Base-by-base conservation (phyloP, 2,113 vertebrate genomes). In the Barbus barbus region DNA sequence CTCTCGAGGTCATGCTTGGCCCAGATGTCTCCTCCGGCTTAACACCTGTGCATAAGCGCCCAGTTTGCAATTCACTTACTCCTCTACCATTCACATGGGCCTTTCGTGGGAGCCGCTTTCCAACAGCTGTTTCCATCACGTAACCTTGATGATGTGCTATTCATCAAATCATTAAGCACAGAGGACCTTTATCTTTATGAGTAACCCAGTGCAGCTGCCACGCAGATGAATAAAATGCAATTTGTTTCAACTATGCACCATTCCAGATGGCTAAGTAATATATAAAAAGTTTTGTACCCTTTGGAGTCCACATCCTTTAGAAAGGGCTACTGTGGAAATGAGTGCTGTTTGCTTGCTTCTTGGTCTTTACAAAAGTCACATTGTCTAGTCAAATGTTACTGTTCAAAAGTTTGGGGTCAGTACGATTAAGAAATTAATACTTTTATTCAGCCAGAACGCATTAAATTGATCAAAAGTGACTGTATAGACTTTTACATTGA, bases 41-140 rank as follows among this genome's bases (percentile, higher is more conserved):
- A 76, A 82, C 80, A 79, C 80, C 75, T 79, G 80, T 63, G 80
- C 81, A 24, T 12, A 69, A 63, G 33, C 31, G 24, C 56, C 38
- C 44, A 60, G 71, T 56, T 69, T 13, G 22, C 51, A 53, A 28
- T 71, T 46, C 80, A 77, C 61, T 31, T 28, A 20, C 82, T 56
- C 58, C 75, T 74, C 28, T 71, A 53, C 46, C n/a, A 73, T 65
- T 74, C 31, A 11, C 58, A 41, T 53, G 71, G 67, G 46, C 24
- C 51, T 51, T 51, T 22, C 12, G 26, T 65, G 60, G 83, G 31
- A 61, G 44, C 58, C 22, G 93, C 3, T 20, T 74, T 74, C 51
- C 58, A 51, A 56, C 60, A 31, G 82, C 79, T 78, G 78, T 51
- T 86, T 65, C 69, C n/a, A 38, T 44, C n/a, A 63, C 76, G 31